Evolutionary conservation across 2,888 invertebrate genomes (phyloP).

Genomic region (Volucella inanis): DNA sequence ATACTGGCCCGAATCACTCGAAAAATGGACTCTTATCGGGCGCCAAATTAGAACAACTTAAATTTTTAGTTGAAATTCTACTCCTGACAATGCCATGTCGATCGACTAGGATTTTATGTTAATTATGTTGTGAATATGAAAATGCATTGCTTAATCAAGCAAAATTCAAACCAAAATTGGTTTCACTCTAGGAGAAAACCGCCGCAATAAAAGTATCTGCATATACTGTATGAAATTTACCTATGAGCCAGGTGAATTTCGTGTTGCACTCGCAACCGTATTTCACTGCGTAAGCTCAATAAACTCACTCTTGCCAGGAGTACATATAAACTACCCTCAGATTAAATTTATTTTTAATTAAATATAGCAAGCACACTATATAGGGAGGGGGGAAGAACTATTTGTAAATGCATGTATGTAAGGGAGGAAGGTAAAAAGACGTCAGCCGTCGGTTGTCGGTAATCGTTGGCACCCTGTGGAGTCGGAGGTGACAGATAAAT

Average conservation of each 20-base stretch:
- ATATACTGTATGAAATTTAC: too few species aligned
- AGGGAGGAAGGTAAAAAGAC: not conserved
- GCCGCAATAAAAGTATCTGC: too few species aligned
- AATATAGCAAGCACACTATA: slow-evolving; percentile 27
- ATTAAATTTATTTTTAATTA: slow-evolving; percentile 54
- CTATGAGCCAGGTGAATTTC: too few species aligned
- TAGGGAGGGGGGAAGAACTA: not conserved
- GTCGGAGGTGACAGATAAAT: slow-evolving; percentile 47
- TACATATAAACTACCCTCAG: not conserved
- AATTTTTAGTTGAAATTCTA: too few species aligned
- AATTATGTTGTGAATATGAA: slow-evolving; percentile 5
- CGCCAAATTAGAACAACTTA: too few species aligned
- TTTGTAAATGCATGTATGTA: not conserved
- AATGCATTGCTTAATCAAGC: slow-evolving; percentile 27
- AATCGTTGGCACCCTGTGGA: too few species aligned
- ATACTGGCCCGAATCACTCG: too few species aligned
- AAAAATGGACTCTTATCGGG: too few species aligned
- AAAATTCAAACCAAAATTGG: not conserved
- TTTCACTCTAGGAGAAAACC: too few species aligned
- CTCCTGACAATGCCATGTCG: too few species aligned
- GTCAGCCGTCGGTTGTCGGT: too few species aligned
- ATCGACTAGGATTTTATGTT: too few species aligned
- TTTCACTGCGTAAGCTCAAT: not conserved
- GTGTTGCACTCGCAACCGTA: not conserved
- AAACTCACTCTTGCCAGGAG: not conserved